A percentile compares a stretch with the other conserved stretches of the same genome.
Conservation (phyloP, 2,888 invertebrate genomes). For the Stenoptilia bipunctidactyla region DNA sequence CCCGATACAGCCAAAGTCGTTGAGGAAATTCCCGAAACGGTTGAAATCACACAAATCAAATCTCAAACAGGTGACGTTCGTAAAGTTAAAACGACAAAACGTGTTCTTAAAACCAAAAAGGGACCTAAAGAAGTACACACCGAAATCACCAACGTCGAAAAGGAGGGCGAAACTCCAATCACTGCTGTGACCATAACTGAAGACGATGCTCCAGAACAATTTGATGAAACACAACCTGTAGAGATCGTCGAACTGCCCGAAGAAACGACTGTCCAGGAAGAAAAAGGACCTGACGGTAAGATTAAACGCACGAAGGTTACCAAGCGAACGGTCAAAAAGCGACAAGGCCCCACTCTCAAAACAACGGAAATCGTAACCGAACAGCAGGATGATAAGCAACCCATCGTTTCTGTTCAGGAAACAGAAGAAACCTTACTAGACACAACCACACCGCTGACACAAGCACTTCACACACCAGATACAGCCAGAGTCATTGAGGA, state of each 20-base stretch:
- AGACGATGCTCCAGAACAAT: slow-evolving; percentile 4
- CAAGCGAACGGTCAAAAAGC: slow-evolving; percentile 26
- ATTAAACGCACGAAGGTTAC: slow-evolving; percentile 22
- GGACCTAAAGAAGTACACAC: slow-evolving; percentile 51
- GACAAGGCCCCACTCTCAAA: slow-evolving; percentile 27
- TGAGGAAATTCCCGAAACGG: slow-evolving; percentile 17
- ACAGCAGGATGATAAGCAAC: slow-evolving; percentile 21
- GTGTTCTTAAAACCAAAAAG: slow-evolving; percentile 46
- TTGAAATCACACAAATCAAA: slow-evolving; percentile 19
- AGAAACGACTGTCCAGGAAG: slow-evolving; percentile 22
- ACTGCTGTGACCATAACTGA: slow-evolving; percentile 20
- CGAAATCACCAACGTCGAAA: slow-evolving; percentile 45
- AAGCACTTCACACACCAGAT: slow-evolving; percentile 9
- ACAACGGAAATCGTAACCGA: slow-evolving; percentile 29
- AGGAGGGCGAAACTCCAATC: slow-evolving; percentile 32
- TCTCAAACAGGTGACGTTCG: slow-evolving; percentile 33
- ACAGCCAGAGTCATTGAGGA: slow-evolving; percentile 24
- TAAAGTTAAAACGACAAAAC: slow-evolving; percentile 40
- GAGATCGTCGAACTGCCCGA: slow-evolving; percentile 27
- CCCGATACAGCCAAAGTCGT: slow-evolving; percentile 23
- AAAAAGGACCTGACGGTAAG: slow-evolving; percentile 15
- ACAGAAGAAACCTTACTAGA: slow-evolving; percentile 29
- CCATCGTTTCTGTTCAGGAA: slow-evolving; percentile 18
- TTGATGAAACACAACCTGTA: slow-evolving; percentile 19
- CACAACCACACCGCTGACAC: slow-evolving; percentile 18